These are phyloP conservation scores for Trogon surrucura DNA, from an alignment of 2,113 vertebrate species.

Conservation along the genomic window DNA sequence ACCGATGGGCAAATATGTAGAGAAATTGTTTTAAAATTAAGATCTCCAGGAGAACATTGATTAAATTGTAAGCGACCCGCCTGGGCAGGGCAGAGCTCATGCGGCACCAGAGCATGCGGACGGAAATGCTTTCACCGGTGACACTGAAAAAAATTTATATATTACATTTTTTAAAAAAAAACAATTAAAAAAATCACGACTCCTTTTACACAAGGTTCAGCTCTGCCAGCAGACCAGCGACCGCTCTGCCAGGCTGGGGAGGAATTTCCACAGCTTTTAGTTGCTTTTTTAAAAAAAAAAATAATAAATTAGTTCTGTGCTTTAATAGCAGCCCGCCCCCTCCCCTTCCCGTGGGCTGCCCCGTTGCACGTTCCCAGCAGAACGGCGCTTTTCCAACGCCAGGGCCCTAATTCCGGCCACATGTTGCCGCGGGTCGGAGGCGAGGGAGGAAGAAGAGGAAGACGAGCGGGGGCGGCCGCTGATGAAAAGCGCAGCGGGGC, in stretches of 20 bases:
- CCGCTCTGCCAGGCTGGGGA: background rate
- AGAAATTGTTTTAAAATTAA: background rate
- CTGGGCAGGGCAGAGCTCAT: background rate
- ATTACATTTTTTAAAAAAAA: too few relatives aligned
- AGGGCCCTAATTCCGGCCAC: slow-evolving; percentile 83
- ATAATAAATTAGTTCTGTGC: background rate
- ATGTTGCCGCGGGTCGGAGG: slow-evolving; percentile 69
- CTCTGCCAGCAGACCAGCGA: background rate
- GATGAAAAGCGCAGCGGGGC: slow-evolving; percentile 81
- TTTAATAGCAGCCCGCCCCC: background rate
- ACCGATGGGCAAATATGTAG: background rate
- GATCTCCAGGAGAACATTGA: background rate
- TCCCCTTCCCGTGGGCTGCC: slow-evolving; percentile 25
- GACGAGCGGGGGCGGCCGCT: slow-evolving; percentile 21
- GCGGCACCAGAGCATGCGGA: too few relatives aligned
- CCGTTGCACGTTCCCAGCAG: slow-evolving; percentile 66
- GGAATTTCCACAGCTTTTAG: background rate
- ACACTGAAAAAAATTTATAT: too few relatives aligned
- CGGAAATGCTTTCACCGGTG: background rate
- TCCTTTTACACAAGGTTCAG: background rate
- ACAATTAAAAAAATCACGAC: too few relatives aligned
- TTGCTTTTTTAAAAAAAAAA: background rate
- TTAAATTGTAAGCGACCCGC: background rate
- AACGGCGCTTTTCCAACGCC: slow-evolving; percentile 68
- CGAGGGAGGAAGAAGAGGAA: background rate